Conservation (phyloP, 2,797 vertebrate genomes). For the Paramormyrops hopkinsi region DNA sequence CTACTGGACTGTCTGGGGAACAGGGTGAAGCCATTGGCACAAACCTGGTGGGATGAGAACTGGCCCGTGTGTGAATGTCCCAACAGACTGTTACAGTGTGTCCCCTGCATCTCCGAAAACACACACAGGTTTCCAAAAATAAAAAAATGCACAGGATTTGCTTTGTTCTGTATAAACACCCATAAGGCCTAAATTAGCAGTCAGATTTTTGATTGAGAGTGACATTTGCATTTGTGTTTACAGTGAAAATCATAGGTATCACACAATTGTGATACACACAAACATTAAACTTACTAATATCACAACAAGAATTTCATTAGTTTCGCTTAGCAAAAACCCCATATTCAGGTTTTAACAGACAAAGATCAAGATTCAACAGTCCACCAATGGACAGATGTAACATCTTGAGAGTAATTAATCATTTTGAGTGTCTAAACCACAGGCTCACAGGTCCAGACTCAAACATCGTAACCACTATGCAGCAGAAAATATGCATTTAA, state of each 20-base stretch:
- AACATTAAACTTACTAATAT: not conserved
- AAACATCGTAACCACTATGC: not conserved
- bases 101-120: not conserved
- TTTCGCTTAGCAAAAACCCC: not conserved
- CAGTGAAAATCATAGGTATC: not conserved
- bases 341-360: not conserved
- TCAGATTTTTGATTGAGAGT: not conserved
- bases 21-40: not conserved
- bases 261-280: not conserved
- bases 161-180: not conserved
- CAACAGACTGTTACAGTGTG: not conserved
- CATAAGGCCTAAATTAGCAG: not conserved
- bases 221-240: not conserved
- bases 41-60: not conserved
- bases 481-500: not conserved
- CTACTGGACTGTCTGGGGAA: not conserved
- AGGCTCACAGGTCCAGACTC: not conserved
- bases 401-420: not conserved
- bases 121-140: not conserved
- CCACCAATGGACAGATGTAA: not conserved
- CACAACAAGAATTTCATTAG: not conserved
- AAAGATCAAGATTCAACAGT: not conserved
- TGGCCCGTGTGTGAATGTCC: not conserved
- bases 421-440: not conserved
- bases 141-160: not conserved